These are phyloP conservation scores for Orius insidiosus DNA, from an alignment of 1,140 invertebrate species.

Conservation along the genomic window DNA sequence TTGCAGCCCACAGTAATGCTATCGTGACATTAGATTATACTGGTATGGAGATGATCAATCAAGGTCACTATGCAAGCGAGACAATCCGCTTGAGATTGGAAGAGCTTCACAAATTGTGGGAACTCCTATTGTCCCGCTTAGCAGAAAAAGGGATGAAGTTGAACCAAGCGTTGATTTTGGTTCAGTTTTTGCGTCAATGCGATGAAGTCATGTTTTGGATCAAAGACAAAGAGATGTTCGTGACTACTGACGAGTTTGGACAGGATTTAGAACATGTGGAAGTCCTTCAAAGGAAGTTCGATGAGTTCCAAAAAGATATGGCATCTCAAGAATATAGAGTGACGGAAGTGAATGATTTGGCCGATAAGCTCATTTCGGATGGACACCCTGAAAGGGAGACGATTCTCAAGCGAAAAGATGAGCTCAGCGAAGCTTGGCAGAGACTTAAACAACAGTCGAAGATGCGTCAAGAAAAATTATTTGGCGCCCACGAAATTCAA, in stretches of 20 bases:
- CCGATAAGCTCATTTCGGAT: constrained; percentile 80
- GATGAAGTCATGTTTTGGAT: constrained; percentile 99
- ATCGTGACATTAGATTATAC: constrained; percentile 92
- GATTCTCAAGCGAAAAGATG: constrained; percentile 74
- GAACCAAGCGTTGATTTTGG: constrained; percentile 90
- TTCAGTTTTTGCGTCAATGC: constrained; percentile 92
- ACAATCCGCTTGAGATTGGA: constrained; percentile 67
- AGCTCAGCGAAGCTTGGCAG: constrained; percentile 94
- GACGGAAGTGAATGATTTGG: constrained; percentile 85
- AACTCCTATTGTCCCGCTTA: constrained; percentile 73
- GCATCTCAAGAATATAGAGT: constrained; percentile 93
- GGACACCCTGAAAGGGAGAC: constrained; percentile 90
- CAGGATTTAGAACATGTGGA: constrained; percentile 97
- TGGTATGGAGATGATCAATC: constrained; percentile 92
- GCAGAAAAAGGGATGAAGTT: constrained; percentile 92
- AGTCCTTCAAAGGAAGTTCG: constrained; percentile 96
- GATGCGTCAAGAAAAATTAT: constrained; percentile 86
- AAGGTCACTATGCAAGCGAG: constrained; percentile 89
- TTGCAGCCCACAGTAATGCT: constrained; percentile 94
- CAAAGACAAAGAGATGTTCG: constrained; percentile 92
- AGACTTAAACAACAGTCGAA: constrained; percentile 81
- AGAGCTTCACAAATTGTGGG: constrained; percentile 88
- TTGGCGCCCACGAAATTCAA: constrained; percentile 98
- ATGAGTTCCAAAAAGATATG: constrained; percentile 99
- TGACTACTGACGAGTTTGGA: constrained; percentile 92